Evolutionary conservation across 2,797 vertebrate genomes (phyloP).

Genomic region (Notamacropus eugenii): DNA sequence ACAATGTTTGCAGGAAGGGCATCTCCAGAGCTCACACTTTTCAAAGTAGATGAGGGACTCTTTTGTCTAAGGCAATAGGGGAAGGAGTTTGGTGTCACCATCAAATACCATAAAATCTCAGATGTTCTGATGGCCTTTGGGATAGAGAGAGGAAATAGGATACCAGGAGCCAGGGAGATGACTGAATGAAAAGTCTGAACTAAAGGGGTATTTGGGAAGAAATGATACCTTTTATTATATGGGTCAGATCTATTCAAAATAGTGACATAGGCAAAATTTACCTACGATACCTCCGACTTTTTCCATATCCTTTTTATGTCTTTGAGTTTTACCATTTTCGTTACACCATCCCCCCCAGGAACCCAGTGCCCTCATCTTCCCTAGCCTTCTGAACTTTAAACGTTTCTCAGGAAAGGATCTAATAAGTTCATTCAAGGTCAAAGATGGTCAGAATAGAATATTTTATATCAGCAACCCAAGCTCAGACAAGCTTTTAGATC

Average conservation of each 20-base stretch:
- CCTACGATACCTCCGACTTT: background rate
- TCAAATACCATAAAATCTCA: background rate
- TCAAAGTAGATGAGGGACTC: background rate
- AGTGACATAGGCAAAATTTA: background rate
- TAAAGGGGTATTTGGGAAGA: background rate
- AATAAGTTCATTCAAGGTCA: background rate
- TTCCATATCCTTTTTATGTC: background rate
- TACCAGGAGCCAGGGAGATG: background rate
- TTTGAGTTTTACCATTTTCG: background rate
- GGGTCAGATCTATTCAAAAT: background rate
- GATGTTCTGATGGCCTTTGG: background rate
- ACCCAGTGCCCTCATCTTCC: background rate
- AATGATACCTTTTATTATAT: background rate
- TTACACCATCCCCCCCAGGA: background rate
- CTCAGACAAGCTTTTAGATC: background rate
- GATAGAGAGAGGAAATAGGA: background rate
- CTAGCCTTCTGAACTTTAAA: background rate
- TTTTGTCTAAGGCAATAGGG: background rate
- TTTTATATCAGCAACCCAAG: background rate
- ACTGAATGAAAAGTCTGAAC: background rate
- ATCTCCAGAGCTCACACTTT: background rate
- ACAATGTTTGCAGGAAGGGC: background rate
- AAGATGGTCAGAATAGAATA: background rate
- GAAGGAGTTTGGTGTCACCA: background rate
- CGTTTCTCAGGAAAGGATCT: slow-evolving; percentile 6